Conservation (phyloP, 2,888 invertebrate species). For the Apocheima hispidaria region DNA sequence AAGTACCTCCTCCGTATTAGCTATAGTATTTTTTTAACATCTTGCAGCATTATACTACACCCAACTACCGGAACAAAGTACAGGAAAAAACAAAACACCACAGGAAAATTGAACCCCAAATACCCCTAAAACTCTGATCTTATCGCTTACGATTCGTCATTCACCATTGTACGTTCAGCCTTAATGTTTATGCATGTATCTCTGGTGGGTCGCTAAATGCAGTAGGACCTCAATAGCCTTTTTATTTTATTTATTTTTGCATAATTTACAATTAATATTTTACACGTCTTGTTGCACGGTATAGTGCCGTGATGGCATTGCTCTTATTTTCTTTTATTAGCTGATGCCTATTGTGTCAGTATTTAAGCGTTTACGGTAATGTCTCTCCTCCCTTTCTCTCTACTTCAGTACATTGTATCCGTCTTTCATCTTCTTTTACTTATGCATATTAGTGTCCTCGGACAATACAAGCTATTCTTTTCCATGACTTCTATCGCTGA, state of each 20-base stretch:
- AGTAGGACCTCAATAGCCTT: conserved; percentile 3
- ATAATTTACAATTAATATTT: too few relatives aligned
- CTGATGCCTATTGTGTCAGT: neutral
- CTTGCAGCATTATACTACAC: too few relatives aligned
- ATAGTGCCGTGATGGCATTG: too few relatives aligned
- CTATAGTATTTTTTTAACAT: too few relatives aligned
- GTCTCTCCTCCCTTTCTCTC: too few relatives aligned
- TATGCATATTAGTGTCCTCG: too few relatives aligned
- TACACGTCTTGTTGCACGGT: too few relatives aligned
- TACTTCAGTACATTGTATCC: neutral
- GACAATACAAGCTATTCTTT: too few relatives aligned
- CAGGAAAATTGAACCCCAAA: neutral
- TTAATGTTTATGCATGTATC: conserved; percentile 24
- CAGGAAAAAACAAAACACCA: too few relatives aligned
- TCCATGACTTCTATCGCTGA: too few relatives aligned
- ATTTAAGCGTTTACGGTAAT: neutral
- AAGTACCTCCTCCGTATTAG: too few relatives aligned
- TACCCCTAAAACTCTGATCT: conserved; percentile 19
- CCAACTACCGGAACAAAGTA: neutral
- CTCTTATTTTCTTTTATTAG: neutral
- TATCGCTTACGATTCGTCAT: conserved; percentile 25
- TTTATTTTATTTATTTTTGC: neutral
- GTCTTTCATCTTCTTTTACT: too few relatives aligned
- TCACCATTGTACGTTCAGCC: conserved; percentile 29
- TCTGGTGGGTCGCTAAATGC: neutral